Percentiles rank a stretch among this genome's conserved stretches.
Evolutionary conservation across 2,113 vertebrate species (phyloP).

Genomic region (Oceanodroma tethys): DNA sequence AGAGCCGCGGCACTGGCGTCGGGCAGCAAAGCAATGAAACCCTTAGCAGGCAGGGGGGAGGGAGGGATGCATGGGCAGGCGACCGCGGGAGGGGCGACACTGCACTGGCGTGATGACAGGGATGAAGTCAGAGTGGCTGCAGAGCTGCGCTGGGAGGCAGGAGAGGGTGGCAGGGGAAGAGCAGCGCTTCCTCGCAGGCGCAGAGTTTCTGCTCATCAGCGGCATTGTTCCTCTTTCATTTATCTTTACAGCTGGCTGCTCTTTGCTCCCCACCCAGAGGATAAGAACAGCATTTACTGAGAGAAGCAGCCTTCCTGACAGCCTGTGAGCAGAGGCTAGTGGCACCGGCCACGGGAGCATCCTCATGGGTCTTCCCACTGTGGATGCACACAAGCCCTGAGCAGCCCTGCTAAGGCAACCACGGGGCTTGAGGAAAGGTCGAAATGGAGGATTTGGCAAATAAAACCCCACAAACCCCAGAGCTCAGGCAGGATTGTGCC

Average conservation of each 20-base stretch:
- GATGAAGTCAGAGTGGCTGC: background rate
- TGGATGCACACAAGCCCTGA: background rate
- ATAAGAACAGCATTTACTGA: background rate
- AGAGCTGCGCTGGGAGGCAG: background rate
- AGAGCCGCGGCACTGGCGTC: fast-evolving
- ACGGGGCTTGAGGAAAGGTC: background rate
- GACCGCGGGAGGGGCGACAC: background rate
- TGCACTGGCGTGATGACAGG: background rate
- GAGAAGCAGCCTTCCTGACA: background rate
- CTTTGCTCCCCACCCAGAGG: background rate
- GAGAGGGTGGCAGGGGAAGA: background rate
- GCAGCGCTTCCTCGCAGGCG: background rate
- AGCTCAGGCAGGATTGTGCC: background rate
- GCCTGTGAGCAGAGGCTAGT: background rate
- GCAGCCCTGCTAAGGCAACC: background rate
- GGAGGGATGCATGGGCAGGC: background rate
- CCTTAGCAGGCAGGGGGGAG: background rate
- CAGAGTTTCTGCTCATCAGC: conserved; percentile 18
- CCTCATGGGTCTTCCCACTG: background rate
- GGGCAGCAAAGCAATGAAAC: background rate
- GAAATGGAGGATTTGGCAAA: background rate
- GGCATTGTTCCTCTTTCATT: conserved; percentile 19
- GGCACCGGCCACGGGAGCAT: background rate
- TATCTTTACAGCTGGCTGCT: conserved; percentile 33
- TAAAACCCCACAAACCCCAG: background rate